Base-by-base conservation (phyloP, 2,797 vertebrate genomes). In the Strix occidentalis region DNA sequence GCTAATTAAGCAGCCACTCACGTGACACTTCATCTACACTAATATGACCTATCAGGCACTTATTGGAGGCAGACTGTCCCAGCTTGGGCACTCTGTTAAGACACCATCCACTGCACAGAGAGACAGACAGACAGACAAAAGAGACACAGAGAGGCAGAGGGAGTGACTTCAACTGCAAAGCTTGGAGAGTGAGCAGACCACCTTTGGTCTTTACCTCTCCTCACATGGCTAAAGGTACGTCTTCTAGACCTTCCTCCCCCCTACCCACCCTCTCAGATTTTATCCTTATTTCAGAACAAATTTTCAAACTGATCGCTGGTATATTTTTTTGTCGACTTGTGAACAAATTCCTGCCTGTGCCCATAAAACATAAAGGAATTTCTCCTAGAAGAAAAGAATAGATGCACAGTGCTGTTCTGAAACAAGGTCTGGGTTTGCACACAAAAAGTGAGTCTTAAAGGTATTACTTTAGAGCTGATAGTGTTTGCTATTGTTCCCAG, bases 261-360 rank as follows among this genome's bases (percentile, higher is more conserved):
- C 16, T 14, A 2, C 3, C 1, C 7, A 1, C 0, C 0, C 6
- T 35, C 12, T 3, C 7, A 43, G 0, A 69, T 82, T 79, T 69
- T 69, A 63, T 41, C n/a, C 23, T 56, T 56, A 31, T n/a, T 76
- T 65, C 35, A 68, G 25, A 87, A 61, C 3, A 89, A 68, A 28
- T 75, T 71, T 90, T 69, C 31, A 68, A 10, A n/a, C 2, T 46
- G 8, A 41, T 65, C 5, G 1, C 3, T 45, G 4, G 1, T 41
- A 54, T 63, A 31, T 54, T 90, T 81, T 87, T 37, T 28, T 9
- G 19, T 6, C 4, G 6, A 23, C 2, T 81, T 37, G 7, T 77
- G 39, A 76, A 76, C 2, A 71, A 64, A 81, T 43, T 31, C 81
- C 7, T 45, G 9, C 9, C 33, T 65, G 2, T 75, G n/a, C 17